Base-by-base conservation (phyloP, 2,113 vertebrate genomes). In the Poeciliopsis retropinna region DNA sequence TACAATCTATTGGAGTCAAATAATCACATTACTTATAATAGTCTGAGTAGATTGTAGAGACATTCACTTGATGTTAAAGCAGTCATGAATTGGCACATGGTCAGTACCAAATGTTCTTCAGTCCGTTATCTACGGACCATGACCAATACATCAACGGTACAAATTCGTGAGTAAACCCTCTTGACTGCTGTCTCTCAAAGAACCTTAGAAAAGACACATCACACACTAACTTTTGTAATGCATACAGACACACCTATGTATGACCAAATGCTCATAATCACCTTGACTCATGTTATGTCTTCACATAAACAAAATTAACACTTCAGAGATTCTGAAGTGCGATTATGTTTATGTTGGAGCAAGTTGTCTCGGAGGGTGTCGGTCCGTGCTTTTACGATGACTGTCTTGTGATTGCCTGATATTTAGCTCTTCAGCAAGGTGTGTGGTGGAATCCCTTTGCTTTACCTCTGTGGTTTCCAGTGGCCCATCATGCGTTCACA, bases 401-500 rank as follows among this genome's bases (percentile, higher is more conserved):
- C 70, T 67, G 69, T 75, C 60, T 69, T 67, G 69, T 30, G 72
- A 85, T 85, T 82, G 81, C 51, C 63, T 86, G 84, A 79, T 86
- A 81, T 75, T 86, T 83, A 79, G 76, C 73, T 66, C 62, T 65
- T 73, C 37, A 27, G 80, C 83, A 5, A 79, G 79, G 75, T 88
- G 84, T 85, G 86, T 73, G 83, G 79, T 89, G 88, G 87, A 87
- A 90, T 91, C 89, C 81, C 87, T 91, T 92, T 90, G 77, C 73
- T 78, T 85, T 41, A 73, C 87, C 70, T 86, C 85, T 88, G 88
- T 85, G 89, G 87, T 92, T 92, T 93, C 72, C 76, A 90, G 70
- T 32, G 51, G 84, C 80, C 82, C 79, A 81, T 92, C 88, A 80
- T 89, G 81, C 86, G 87, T 87, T 91, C 81, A 89, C 84, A 83